Evolutionary conservation across 2,888 invertebrate species (phyloP), one percentile per base, ranked within the genome.

Genomic region (Dryobota labecula): DNA sequence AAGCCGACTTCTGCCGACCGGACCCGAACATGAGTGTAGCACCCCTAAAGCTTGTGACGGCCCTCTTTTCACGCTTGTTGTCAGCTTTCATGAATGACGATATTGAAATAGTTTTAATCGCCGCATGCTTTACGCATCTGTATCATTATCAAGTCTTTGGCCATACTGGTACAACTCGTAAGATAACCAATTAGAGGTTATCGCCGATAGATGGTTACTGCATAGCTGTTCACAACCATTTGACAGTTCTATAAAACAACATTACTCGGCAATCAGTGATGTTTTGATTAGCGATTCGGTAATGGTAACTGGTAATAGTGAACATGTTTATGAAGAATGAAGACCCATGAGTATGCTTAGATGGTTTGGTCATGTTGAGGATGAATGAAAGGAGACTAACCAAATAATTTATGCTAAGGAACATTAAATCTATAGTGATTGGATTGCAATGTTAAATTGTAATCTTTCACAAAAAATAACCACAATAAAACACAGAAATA

Each of bases 401-500:
- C n/a, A n/a, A n/a, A n/a, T n/a, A n/a, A n/a, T n/a, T 36, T 24
- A 36, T 20, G 1, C 6, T 2, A 65, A 45, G 2, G 6, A 45
- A 27, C 20, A 24, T 20, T 43, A 20, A 41, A 43, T 62, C 8
- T 47, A 24, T 18, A 15, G 7, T 49, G 8, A 33, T 15, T 68
- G 4, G 11, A 15, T 3, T 27, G 20, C 5, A 41, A 33, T 47
- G 9, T 7, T 8, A 41, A 7, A 43, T 18, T 20, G 30, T 15
- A 38, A 70, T 33, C 2, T 47, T 8, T 9, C 6, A 27, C 1
- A 27, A 49, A 43, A 43, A 38, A 51, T 18, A 45, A 49, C 18
- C 18, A 63, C n/a, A 92, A 87, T 84, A 73, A 92, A 93, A 92
- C 70, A 74, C 76, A 66, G 15, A 76, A 76, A 58, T 93, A 94